Base-by-base conservation (phyloP, 1,140 invertebrate genomes). In the Acromyrmex charruanus region DNA sequence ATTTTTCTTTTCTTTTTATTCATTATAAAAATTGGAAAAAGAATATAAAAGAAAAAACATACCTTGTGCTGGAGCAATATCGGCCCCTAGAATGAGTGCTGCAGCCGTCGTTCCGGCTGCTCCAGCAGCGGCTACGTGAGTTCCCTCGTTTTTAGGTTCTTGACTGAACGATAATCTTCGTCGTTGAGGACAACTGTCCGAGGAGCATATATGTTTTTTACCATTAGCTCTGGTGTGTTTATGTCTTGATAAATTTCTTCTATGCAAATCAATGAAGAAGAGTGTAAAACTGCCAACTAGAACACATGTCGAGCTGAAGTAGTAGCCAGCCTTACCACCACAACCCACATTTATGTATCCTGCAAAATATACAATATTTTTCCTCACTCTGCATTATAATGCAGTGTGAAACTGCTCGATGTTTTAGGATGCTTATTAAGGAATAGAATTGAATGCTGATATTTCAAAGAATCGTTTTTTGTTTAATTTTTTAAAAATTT, bases 231-330 rank as follows among this genome's bases (percentile, higher is more conserved):
- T 92, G 86, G 96, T 96, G 93, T 97, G 97, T 94, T 97, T 97
- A 86, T 97, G 97, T 39, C 95, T 93, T 3, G 96, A 96, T 65
- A 97, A 96, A 87, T 96, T 97, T 75, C 97, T 95, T 79, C 97
- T 96, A 92, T 98, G 97, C 35, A 98, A 95, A 92, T 98, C 97
- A 75, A 98, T 97, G 88, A 98, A 96, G 94, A 98, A 98, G 58
- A 98, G 96, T 1, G 97, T 96, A 75, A 98, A 95, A 81, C 97
- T 97, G 16, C 98, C 97, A 58, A 98, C 96, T 39, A 98, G 95
- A 14, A 97, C 97, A 91, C 97, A 98, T 1, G 97, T 97, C 4
- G 97, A 97, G 92, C 97, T 98, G 94, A 98, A 97, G 94, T 98
- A 98, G 94, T 98, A 98, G 7, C 98, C 98, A 10, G 97, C 96